A percentile compares a stretch with the other conserved stretches of the same genome.
These are phyloP conservation scores for Clarias pachynema DNA, from an alignment of 2,797 vertebrate species.

Conservation along the genomic window DNA sequence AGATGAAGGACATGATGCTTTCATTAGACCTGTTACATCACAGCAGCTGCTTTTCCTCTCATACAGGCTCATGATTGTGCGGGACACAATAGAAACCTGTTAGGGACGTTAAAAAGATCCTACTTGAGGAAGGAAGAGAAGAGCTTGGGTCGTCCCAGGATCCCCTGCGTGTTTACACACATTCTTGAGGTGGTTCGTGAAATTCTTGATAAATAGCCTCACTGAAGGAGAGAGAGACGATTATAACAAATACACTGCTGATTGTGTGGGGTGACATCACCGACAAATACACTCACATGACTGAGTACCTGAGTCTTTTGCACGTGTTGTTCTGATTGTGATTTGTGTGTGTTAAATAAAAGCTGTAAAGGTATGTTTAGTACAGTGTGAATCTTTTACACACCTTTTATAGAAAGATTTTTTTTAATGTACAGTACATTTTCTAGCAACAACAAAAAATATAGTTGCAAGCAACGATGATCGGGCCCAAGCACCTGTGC, in stretches of 20 bases:
- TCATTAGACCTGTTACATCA: background rate
- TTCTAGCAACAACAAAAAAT: too few species aligned
- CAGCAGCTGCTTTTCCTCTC: background rate
- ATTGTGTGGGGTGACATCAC: background rate
- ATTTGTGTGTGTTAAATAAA: slow-evolving; percentile 1
- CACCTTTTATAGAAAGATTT: too few species aligned
- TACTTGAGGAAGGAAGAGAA: background rate
- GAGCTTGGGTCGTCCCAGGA: background rate
- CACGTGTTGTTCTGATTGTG: background rate
- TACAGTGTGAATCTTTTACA: too few species aligned
- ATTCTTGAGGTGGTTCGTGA: slow-evolving; percentile 49
- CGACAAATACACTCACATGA: background rate
- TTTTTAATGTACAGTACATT: too few species aligned
- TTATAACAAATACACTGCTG: background rate
- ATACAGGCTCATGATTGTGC: background rate
- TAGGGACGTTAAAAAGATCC: background rate
- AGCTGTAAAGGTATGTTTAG: background rate
- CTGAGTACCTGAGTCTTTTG: background rate
- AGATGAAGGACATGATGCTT: background rate
- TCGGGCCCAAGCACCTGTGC: too few species aligned
- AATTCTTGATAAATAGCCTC: slow-evolving; percentile 34
- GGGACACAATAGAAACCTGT: background rate
- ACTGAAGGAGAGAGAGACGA: background rate
- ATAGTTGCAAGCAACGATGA: too few species aligned
- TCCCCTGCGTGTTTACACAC: slow-evolving; percentile 33